Evolutionary conservation across 1,140 invertebrate species (phyloP), one percentile per base, ranked within the genome.

Genomic region (Drosophila tsacasi): DNA sequence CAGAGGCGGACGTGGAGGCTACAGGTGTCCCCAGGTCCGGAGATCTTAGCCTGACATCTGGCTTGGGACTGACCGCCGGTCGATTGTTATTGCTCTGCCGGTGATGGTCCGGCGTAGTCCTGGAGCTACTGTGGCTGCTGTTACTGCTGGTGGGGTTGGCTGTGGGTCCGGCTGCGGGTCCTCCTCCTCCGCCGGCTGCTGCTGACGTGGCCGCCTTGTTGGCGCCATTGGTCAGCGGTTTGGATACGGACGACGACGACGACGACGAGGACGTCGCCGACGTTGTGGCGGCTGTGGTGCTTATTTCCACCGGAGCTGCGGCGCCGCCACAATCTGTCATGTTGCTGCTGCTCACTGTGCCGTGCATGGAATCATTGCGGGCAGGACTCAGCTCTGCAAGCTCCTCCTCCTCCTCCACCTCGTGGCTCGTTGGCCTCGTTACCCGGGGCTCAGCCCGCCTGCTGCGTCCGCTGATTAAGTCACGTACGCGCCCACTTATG

Each of bases 281-380:
- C 37, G 66, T 35, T 39, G 62, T 40, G 62, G 62, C 27, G 47
- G 23, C 37, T 68, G 63, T 61, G 63, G 74, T 44, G 54, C 68
- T 39, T 47, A 81, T 44, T 30, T 79, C 81, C 13, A 47, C 62
- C 58, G 69, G 65, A 64, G 72, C 66, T 65, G 76, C 76, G 76
- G 68, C 61, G 66, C 80, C 75, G 46, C 75, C 76, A 23, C 73
- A 92, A 81, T 92, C 91, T 69, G 91, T 92, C 91, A 92, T 92
- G 58, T 57, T 85, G 46, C 37, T 79, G 57, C 64, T 73, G 71
- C 68, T 73, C 54, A 72, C 47, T 65, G 52, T 57, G 59, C 58
- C 61, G 46, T 63, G 77, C 63, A 54, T 74, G 64, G 65, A 78
- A 81, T 76, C 64, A 90, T 69, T 66, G 80, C 78, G 74, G 61